Percentiles rank a stretch among this genome's conserved stretches.
Evolutionary conservation across 2,797 vertebrate genomes (phyloP).

Genomic region (Simalia tracyae): DNA sequence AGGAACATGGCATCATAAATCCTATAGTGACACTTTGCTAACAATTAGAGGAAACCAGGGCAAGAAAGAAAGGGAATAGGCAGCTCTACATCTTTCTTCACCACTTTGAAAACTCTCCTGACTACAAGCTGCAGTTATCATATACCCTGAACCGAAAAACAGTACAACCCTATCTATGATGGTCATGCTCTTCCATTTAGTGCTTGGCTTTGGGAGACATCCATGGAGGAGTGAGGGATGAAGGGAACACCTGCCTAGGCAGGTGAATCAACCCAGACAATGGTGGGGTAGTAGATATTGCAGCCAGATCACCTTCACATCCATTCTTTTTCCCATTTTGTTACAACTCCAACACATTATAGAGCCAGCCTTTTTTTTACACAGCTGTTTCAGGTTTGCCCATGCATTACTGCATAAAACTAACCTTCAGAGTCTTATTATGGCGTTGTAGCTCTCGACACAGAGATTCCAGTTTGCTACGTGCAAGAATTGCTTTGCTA

Average conservation of each 20-base stretch:
- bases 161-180: not conserved
- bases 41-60: not conserved
- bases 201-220: not conserved
- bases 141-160: not conserved
- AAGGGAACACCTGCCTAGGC: too few relatives aligned
- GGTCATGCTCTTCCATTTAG: not conserved
- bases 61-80: not conserved
- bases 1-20: not conserved
- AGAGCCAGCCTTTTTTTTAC: not conserved
- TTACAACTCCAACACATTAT: not conserved
- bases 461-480: constrained; percentile 97
- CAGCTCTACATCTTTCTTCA: not conserved
- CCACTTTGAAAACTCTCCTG: not conserved
- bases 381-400: not conserved
- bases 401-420: constrained; percentile 16
- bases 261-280: too few relatives aligned
- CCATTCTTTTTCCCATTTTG: not conserved
- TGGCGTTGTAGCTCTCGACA: constrained; percentile 97
- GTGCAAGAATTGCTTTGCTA: constrained; percentile 96
- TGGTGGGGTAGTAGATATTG: too few relatives aligned
- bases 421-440: constrained; percentile 97
- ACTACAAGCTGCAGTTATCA: not conserved
- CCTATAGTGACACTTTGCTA: not conserved
- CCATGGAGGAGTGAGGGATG: too few relatives aligned
- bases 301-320: not conserved